Conservation (phyloP, 2,113 vertebrate genomes). For the Psettodes erumei region DNA sequence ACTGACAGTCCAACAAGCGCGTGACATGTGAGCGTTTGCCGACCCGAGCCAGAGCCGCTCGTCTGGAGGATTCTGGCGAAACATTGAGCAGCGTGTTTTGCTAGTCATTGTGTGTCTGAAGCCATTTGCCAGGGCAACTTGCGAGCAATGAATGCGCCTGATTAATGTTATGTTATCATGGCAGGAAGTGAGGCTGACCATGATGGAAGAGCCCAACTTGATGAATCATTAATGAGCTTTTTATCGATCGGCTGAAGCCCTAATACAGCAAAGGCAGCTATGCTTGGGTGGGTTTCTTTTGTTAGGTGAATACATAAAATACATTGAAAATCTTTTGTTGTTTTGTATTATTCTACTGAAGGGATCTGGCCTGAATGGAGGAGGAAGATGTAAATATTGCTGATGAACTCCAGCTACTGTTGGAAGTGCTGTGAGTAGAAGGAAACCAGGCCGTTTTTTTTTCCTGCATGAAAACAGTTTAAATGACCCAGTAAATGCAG, state of each 20-base stretch:
- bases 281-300: constrained; percentile 14
- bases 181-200: constrained; percentile 50
- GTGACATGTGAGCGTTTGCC: constrained; percentile 57
- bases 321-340: neutral
- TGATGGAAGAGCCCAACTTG: constrained; percentile 59
- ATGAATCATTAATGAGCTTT: constrained; percentile 77
- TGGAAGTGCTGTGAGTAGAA: neutral
- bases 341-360: neutral
- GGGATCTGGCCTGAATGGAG: neutral
- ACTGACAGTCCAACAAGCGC: constrained; percentile 32
- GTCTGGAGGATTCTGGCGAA: constrained; percentile 53
- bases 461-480: neutral
- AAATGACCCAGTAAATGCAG: constrained; percentile 3
- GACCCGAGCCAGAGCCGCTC: constrained; percentile 50
- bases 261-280: constrained; percentile 5
- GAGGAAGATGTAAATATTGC: too few species aligned
- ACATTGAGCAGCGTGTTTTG: constrained; percentile 32
- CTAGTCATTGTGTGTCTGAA: constrained; percentile 20
- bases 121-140: constrained; percentile 30
- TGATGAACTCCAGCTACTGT: neutral
- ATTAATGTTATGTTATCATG: constrained; percentile 32
- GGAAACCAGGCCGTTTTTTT: neutral
- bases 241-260: constrained; percentile 59
- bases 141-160: constrained; percentile 22
- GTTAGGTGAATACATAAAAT: neutral